Conservation (phyloP, 2,888 invertebrate genomes). For the Apamea epomidion region DNA sequence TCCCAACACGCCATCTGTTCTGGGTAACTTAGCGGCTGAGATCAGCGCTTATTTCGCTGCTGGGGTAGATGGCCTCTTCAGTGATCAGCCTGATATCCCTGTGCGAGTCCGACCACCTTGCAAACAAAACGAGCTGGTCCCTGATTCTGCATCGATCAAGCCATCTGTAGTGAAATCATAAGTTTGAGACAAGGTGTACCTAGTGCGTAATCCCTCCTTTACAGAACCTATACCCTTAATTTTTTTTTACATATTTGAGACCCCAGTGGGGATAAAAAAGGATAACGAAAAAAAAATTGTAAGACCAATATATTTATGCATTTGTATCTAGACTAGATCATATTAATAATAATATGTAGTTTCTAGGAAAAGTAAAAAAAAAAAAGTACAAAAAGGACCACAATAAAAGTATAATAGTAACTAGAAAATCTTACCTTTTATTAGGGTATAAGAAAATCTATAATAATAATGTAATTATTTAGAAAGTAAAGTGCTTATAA, state of each 20-base stretch:
- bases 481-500: not conserved
- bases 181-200: not conserved
- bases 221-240: not conserved
- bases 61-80: slow-evolving; percentile 85
- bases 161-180: not conserved
- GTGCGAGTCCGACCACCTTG: slow-evolving; percentile 70
- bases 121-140: slow-evolving; percentile 23
- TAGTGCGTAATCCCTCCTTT: not conserved
- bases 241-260: too few species aligned
- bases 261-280: too few species aligned
- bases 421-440: not conserved
- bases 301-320: not conserved
- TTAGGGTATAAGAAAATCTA: not conserved
- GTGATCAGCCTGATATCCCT: slow-evolving; percentile 85
- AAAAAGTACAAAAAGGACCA: not conserved
- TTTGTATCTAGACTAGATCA: not conserved
- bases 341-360: not conserved
- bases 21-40: slow-evolving; percentile 81
- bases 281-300: too few species aligned
- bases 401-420: not conserved
- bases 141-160: not conserved
- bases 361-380: not conserved
- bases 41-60: slow-evolving; percentile 79
- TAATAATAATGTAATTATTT: not conserved
- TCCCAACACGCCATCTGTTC: slow-evolving; percentile 61